phyloP scores from a whole-genome alignment of 2,797 vertebrate species.

The Mormyrus hasselquistii region DNA sequence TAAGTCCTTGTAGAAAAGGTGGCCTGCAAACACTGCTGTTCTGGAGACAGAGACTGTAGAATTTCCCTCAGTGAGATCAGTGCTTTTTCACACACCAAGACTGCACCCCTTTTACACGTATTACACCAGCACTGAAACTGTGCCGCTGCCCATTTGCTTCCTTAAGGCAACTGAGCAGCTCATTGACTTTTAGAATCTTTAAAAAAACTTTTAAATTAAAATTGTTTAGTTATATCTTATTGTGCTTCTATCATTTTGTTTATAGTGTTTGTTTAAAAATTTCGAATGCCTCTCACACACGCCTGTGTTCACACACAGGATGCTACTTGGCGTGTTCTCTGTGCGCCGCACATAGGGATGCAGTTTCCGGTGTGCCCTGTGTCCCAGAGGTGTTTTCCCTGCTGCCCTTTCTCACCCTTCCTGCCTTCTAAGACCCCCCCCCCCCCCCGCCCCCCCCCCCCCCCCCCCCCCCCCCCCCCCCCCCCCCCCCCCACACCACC shows the following conservation, averaged over 20 bases:
- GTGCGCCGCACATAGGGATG: constrained; percentile 33
- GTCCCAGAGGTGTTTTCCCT: constrained; percentile 66
- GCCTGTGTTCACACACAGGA: neutral
- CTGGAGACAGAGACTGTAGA: neutral
- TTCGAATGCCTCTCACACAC: neutral
- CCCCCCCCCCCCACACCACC: no score
- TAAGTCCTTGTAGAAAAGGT: neutral
- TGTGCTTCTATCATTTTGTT: neutral
- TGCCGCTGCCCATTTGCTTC: neutral
- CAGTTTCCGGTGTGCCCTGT: constrained; percentile 42
- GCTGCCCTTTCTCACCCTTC: constrained; percentile 79
- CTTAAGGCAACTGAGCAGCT: neutral
- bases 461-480: no score
- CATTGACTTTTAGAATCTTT: neutral
- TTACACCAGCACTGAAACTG: neutral
- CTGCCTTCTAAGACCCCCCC: constrained; percentile 63
- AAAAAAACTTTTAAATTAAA: neutral
- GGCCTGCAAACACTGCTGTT: neutral
- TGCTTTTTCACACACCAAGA: constrained; percentile 24
- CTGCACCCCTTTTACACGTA: constrained; percentile 28
- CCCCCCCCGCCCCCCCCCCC: constrained; percentile 40
- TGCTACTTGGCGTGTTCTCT: neutral
- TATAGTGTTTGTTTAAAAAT: neutral
- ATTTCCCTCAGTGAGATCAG: neutral
- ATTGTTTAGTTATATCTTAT: neutral